A percentile compares a stretch with the other conserved stretches of the same genome.
Evolutionary conservation across 2,113 vertebrate genomes (phyloP).

Genomic region (Sebastes schlegelii): DNA sequence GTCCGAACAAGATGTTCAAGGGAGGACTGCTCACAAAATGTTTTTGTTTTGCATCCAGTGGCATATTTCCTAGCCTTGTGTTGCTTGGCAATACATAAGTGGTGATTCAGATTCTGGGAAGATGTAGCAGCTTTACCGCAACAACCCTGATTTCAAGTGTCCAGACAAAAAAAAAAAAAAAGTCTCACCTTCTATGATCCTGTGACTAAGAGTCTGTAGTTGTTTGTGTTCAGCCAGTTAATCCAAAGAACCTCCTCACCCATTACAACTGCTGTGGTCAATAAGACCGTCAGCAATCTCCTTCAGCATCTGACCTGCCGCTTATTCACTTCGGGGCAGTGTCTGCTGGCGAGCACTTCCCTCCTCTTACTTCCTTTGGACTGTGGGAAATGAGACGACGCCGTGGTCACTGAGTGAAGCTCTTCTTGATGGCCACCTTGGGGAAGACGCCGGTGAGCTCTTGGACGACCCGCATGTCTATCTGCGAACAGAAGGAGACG

Average conservation of each 20-base stretch:
- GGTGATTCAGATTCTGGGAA: conserved; percentile 41
- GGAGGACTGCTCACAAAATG: conserved; percentile 28
- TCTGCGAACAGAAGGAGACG: conserved; percentile 98
- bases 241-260: conserved; percentile 28
- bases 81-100: conserved; percentile 51
- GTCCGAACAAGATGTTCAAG: conserved; percentile 20
- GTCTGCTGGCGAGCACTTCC: conserved; percentile 45
- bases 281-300: conserved; percentile 24
- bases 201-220: conserved; percentile 32
- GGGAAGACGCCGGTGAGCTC: conserved; percentile 92
- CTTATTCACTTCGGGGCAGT: conserved; percentile 41
- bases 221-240: conserved; percentile 38
- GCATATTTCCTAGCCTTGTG: conserved; percentile 28
- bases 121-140: conserved; percentile 50
- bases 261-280: conserved; percentile 28
- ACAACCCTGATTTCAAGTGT: conserved; percentile 52
- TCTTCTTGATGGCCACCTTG: conserved; percentile 96
- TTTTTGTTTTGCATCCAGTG: conserved; percentile 31
- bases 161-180: conserved; percentile 24
- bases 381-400: conserved; percentile 21
- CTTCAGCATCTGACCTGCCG: conserved; percentile 43
- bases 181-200: conserved; percentile 30
- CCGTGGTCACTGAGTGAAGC: conserved; percentile 93
- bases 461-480: conserved; percentile 92
- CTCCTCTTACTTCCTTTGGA: conserved; percentile 24